Conservation (phyloP, 2,113 vertebrate species). For the Serinus canaria region DNA sequence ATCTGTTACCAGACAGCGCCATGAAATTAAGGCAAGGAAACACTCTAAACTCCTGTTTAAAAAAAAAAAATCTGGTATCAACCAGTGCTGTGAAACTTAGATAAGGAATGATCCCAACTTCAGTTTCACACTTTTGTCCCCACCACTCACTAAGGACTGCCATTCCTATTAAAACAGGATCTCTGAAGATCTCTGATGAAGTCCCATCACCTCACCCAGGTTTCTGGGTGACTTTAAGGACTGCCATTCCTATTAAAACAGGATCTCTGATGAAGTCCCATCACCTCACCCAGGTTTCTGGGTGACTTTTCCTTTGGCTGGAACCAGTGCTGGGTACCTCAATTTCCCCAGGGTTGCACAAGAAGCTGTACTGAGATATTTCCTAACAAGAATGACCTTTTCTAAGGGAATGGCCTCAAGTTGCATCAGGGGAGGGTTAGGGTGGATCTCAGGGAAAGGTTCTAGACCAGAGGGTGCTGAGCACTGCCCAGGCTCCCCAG, state of each 20-base stretch:
- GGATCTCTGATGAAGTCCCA: too few relatives aligned
- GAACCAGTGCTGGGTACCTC: background rate
- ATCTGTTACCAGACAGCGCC: background rate
- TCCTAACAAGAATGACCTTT: background rate
- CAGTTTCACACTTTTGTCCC: background rate
- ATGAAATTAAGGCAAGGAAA: background rate
- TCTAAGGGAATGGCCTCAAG: background rate
- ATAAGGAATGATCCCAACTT: background rate
- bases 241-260: background rate
- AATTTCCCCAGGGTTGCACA: background rate
- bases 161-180: background rate
- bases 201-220: background rate
- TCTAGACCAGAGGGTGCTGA: background rate
- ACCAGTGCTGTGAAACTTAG: background rate
- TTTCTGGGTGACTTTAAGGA: background rate
- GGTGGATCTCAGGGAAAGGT: background rate
- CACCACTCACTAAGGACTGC: fast-evolving
- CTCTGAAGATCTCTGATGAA: too few relatives aligned
- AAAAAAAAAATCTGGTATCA: background rate
- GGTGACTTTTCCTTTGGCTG: background rate
- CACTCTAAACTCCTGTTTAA: background rate
- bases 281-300: too few relatives aligned
- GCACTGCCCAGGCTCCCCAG: background rate
- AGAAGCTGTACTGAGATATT: background rate
- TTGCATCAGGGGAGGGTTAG: background rate